Evolutionary conservation across 2,797 vertebrate species (phyloP), one percentile per base, ranked within the genome.

Genomic region (Buceros bicornis): DNA sequence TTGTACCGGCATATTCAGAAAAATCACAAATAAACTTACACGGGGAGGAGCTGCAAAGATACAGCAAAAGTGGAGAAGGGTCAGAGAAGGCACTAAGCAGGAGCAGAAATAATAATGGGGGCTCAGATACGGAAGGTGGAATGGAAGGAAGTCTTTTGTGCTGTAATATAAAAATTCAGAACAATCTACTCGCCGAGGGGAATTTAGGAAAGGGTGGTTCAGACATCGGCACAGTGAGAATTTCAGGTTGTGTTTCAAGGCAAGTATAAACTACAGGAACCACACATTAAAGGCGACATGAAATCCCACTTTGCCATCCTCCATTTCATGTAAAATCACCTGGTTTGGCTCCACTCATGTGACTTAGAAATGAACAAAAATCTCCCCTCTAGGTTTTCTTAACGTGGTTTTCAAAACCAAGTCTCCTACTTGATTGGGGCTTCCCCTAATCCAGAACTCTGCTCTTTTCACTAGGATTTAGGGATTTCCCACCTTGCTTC

Each of bases 41-140:
- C 48, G 42, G 64, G 72, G 64, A 94, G 60, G 85, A 93, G 91
- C 79, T 95, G 79, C 64, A 90, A 91, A 89, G 77, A 50, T 24
- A 53, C 2, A 76, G 66, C 45, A 48, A 66, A 69, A 56, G 56
- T 61, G 48, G 43, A 40, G 60, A 87, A 91, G 29, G 18, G 16
- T 18, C 74, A 43, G 64, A 82, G 76, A 54, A 76, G 47, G 29
- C 70, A 62, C 31, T 7, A n/a, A 69, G 19, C 2, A 8, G 40
- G 37, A 82, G 43, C 50, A 92, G 20, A 90, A 93, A 58, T 57
- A 70, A 61, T 45, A 53, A 33, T 5, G 3, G 3, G 2, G 86
- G 18, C 73, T 70, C 42, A 67, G 54, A 54, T 15, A 43, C 5
- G 37, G 69, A 50, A 90, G 88, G n/a, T 16, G 76, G 54, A 77